Evolutionary conservation across 2,888 invertebrate genomes (phyloP), one percentile per base, ranked within the genome.

Genomic region (Neuroscelio doddi): DNA sequence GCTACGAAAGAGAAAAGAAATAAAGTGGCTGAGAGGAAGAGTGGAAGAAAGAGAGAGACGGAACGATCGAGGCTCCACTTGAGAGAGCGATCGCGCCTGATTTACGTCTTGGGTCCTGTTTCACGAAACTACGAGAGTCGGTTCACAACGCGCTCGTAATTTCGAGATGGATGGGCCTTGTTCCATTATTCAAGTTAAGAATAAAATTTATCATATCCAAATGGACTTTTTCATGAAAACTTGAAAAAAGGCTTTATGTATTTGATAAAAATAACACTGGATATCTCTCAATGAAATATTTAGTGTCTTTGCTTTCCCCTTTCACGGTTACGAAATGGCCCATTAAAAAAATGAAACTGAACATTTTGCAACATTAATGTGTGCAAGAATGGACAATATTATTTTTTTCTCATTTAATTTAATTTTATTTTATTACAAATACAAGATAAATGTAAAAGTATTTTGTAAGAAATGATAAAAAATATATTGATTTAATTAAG

Each of bases 91-190:
- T 67, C 64, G 67, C 34, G 38, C 45, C 65, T 73, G 70, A 76
- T 75, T 75, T 73, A 74, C 73, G 41, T 66, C 49, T 50, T 42
- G 73, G 71, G 72, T 75, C 70, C 64, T 66, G 59, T 73, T 75
- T 73, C 75, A 73, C 64, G 56, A 64, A 72, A 70, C 42, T 46
- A 29, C 55, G 46, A 46, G 55, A 49, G 36, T 50, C 50, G 26
- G 39, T 56, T 32, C 32, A 26, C 32, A 45, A 41, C 38, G 26
- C 30, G 41, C 39, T 47, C 47, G 55, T 46, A 47, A 46, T 39
- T 56, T 24, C 39, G 26, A 56, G 46, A 46, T 56, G 41, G 47
- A 56, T 47, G 41, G 55, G 21, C 36, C 41, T 46, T 39, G 47
- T 56, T 56, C 32, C 41, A 30, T 27, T 24, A 39, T 10, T 16